Evolutionary conservation across 2,113 vertebrate species (phyloP).

Genomic region (Eolophus roseicapilla): DNA sequence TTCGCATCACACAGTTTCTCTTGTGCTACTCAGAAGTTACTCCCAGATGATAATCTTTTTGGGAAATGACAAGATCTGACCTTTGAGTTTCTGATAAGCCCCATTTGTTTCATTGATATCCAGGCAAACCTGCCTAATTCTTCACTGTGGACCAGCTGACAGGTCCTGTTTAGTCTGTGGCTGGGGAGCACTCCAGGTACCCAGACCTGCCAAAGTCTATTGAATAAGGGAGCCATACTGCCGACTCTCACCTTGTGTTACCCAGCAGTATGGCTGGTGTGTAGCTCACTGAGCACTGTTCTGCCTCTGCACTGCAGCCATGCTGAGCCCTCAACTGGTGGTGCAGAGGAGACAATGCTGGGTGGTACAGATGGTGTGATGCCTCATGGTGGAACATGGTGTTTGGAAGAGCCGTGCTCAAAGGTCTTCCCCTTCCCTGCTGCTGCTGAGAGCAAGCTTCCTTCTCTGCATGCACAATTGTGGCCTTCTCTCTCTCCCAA

Average conservation of each 20-base stretch:
- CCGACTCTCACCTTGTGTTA: background rate
- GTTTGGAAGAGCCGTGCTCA: background rate
- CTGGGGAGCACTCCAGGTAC: slow-evolving; percentile 4
- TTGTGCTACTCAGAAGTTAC: background rate
- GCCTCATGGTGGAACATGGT: background rate
- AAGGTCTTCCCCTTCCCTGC: background rate
- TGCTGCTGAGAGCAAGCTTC: background rate
- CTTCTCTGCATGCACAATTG: rapidly evolving
- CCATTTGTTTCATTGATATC: background rate
- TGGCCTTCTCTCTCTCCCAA: background rate
- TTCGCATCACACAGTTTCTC: background rate
- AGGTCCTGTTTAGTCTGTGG: background rate
- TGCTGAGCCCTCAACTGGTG: rapidly evolving
- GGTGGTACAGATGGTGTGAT: background rate
- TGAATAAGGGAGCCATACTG: background rate
- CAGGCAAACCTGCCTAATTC: background rate
- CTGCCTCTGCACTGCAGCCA: background rate
- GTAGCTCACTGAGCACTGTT: background rate
- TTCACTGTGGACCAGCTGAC: slow-evolving; percentile 3
- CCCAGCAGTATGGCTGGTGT: background rate
- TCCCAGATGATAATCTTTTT: background rate
- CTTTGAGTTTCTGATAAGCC: slow-evolving; percentile 13
- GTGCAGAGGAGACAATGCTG: background rate
- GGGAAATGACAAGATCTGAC: background rate
- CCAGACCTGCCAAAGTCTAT: background rate